Evolutionary conservation across 2,797 vertebrate species (phyloP).

Genomic region (Lagodon rhomboides): DNA sequence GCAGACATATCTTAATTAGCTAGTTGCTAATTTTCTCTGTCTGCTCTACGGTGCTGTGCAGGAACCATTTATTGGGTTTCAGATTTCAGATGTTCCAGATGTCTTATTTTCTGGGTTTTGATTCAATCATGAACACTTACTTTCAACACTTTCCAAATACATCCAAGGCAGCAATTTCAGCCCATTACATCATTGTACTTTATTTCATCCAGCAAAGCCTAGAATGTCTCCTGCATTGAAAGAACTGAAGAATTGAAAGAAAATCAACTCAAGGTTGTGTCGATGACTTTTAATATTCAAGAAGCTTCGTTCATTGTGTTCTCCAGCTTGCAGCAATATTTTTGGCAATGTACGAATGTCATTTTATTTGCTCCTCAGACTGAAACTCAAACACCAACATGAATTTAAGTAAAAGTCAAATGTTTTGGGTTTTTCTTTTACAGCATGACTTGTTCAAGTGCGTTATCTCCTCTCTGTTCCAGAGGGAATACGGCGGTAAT

Average conservation of each 20-base stretch:
- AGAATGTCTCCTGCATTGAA: not conserved
- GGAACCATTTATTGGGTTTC: no score
- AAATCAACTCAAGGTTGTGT: constrained; percentile 47
- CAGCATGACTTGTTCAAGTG: not conserved
- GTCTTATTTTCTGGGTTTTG: not conserved
- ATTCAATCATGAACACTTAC: not conserved
- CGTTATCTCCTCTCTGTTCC: constrained; percentile 10
- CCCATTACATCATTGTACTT: constrained; percentile 24
- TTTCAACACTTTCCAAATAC: not conserved
- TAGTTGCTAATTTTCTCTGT: no score
- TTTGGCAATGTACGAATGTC: constrained; percentile 19
- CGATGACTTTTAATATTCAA: constrained; percentile 23
- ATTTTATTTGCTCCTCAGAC: constrained; percentile 12
- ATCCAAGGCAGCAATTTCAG: constrained; percentile 18
- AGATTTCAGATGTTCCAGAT: no score
- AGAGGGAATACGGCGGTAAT: constrained; percentile 1
- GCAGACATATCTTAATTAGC: no score
- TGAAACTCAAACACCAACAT: constrained; percentile 23
- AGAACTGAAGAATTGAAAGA: not conserved
- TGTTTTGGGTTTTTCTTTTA: constrained; percentile 1
- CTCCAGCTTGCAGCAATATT: constrained; percentile 3
- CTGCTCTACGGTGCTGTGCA: no score
- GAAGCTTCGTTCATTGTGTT: constrained; percentile 13
- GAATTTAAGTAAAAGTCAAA: constrained; percentile 24
- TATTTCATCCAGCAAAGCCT: constrained; percentile 34